Percentiles rank a stretch among this genome's conserved stretches.
These are phyloP conservation scores for Hiodon alosoides DNA, from an alignment of 2,113 vertebrate species.

Conservation along the genomic window DNA sequence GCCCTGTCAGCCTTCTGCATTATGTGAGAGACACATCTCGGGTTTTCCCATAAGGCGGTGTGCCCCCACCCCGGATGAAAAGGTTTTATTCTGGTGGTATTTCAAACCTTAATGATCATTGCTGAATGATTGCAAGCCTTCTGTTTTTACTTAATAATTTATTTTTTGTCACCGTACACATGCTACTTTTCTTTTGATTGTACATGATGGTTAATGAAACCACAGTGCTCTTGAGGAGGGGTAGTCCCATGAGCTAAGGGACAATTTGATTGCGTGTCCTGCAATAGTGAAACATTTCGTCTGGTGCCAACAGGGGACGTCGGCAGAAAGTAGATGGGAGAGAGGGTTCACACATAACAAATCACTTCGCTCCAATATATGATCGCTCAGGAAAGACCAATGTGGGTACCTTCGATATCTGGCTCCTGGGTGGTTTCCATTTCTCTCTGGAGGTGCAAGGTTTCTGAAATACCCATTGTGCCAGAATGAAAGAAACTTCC, in stretches of 20 bases:
- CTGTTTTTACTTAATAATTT: too few species aligned
- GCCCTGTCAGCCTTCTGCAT: background rate
- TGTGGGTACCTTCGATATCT: background rate
- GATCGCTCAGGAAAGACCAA: background rate
- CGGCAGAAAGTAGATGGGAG: background rate
- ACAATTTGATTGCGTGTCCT: conserved; percentile 2
- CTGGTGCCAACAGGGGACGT: background rate
- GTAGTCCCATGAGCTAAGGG: conserved; percentile 11
- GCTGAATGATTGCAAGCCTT: too few species aligned
- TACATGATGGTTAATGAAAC: background rate
- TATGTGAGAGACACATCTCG: background rate
- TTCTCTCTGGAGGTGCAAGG: conserved; percentile 11
- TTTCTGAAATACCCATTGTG: conserved; percentile 27
- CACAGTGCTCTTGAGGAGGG: conserved; percentile 12
- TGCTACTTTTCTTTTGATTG: background rate
- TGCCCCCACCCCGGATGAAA: background rate
- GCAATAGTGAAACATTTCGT: conserved; percentile 8
- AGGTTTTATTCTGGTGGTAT: background rate
- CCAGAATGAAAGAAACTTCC: conserved; percentile 12
- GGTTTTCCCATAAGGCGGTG: background rate
- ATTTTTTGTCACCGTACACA: background rate
- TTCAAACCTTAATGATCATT: background rate
- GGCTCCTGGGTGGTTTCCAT: background rate
- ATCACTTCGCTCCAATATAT: background rate
- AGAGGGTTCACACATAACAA: background rate